Evolutionary conservation across 1,140 invertebrate species (phyloP).

Genomic region (Aphaenogaster rudis): DNA sequence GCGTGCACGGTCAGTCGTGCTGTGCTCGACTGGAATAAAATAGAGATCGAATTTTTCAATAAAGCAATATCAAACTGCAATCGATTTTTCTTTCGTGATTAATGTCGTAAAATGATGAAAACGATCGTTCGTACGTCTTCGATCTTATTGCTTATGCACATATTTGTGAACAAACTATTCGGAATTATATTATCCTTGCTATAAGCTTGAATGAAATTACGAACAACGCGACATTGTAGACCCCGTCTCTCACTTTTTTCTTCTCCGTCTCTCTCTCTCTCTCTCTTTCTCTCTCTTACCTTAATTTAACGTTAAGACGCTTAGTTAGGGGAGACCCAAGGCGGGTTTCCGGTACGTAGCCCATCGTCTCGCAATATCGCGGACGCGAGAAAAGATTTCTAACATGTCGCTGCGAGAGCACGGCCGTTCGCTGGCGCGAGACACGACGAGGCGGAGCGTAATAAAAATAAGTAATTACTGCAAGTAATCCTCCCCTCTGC

Average conservation of each 20-base stretch:
- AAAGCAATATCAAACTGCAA: not conserved
- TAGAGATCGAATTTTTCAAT: conserved; percentile 11
- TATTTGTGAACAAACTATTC: not conserved
- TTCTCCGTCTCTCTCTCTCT: not conserved
- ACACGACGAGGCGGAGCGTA: conserved; percentile 82
- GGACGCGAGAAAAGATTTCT: conserved; percentile 60
- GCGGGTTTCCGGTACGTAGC: conserved; percentile 53
- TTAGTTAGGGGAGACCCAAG: conserved; percentile 27
- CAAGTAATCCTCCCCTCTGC: conserved; percentile 81
- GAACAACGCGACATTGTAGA: not conserved
- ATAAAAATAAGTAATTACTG: conserved; percentile 87
- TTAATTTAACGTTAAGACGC: conserved; percentile 54
- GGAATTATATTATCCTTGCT: conserved; percentile 8
- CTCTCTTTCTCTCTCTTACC: conserved; percentile 10
- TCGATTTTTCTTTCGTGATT: not conserved
- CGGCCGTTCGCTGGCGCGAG: conserved; percentile 53
- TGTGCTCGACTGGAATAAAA: not conserved
- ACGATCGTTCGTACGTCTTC: not conserved
- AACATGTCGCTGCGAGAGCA: conserved; percentile 48
- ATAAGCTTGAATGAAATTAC: conserved; percentile 12
- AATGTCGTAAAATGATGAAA: not conserved
- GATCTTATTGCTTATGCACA: not conserved
- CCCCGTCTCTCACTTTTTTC: not conserved
- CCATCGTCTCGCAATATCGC: conserved; percentile 49
- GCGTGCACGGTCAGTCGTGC: conserved; percentile 2